Base-by-base conservation (phyloP, 2,113 vertebrate genomes). In the Rhinichthys klamathensis region DNA sequence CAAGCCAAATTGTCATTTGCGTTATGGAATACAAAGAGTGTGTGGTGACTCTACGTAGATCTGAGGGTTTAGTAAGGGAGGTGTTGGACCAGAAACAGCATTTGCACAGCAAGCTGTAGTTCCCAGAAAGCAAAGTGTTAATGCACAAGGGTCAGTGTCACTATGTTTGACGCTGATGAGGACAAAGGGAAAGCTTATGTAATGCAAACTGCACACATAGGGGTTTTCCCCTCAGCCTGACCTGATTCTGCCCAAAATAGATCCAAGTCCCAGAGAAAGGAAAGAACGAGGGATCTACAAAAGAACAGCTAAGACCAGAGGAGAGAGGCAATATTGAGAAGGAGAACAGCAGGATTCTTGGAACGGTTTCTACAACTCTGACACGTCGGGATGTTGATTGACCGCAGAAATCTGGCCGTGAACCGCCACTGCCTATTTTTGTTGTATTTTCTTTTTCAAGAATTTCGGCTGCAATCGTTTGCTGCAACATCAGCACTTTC, bases 381-480 rank as follows among this genome's bases (percentile, higher is more conserved):
- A 83, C 74, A 76, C 56, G 18, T 78, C 35, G 27, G 78, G 63
- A 90, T 90, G 90, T 90, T 9, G 87, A 60, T 88, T 85, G 91
- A 94, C 95, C 92, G 90, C 94, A 95, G 92, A 89, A 92, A 93
- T 93, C 89, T 90, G 90, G 92, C 92, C 91, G 90, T 90, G 89
- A 90, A 92, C 92, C 90, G 87, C 87, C 90, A 90, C 90, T 92
- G 90, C 87, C 92, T 91, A 84, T 84, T 90, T 92, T 92, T 91
- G 86, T 92, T 92, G 90, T 90, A 91, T 91, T 86, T 61, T 89
- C 84, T 79, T 88, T 74, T 65, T 79, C 30, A 84, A 78, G 86
- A 88, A 83, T 91, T 91, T 91, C 69, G 87, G 88, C 92, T 92
- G 92, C 91, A 85, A 89, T 90, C 89, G 80, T 91, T 92, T 93